Evolutionary conservation across 2,888 invertebrate genomes (phyloP), one percentile per base, ranked within the genome.

Genomic region (Fragum sueziense): DNA sequence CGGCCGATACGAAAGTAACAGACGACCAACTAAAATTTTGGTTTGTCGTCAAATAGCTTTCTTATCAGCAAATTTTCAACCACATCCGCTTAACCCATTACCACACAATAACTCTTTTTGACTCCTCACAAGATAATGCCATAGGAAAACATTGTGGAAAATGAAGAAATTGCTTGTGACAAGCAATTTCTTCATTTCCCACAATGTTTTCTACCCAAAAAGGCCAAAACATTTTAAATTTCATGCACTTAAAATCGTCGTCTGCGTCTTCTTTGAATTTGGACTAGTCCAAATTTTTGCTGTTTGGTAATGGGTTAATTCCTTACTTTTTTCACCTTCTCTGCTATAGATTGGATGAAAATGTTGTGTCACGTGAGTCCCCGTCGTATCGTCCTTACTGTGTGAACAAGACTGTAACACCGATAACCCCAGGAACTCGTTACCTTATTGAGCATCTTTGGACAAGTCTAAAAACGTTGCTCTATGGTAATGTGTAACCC

Each of bases 101-200:
- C 22, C 54, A 54, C 14, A 54, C 14, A 54, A 20, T n/a, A n/a
- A n/a, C n/a, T n/a, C n/a, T n/a, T n/a, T n/a, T n/a, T n/a, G n/a
- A n/a, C n/a, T n/a, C n/a, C n/a, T n/a, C n/a, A n/a, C n/a, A n/a
- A n/a, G n/a, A n/a, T n/a, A n/a, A n/a, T n/a, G n/a, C n/a, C n/a
- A 37, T 9, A 37, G 4, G 62, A 62, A 34, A 62, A 62, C 62
- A 34, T 62, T 62, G 34, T 9, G 20, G 62, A 31, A n/a, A 34
- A 62, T 31, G 62, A 22, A 62, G 34, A 33, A 34, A 34, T 34
- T 62, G 34, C 62, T 62, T 20, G 25, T 37, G 1, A n/a, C 37
- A 17, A 62, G 62, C 62, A 62, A 34, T 62, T 33, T 62, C 62
- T 62, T 31, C 62, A 31, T 62, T 62, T n/a, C 11, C 62, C 34